These are phyloP conservation scores for Falco rusticolus DNA, from an alignment of 2,797 vertebrate genomes.

Conservation along the genomic window DNA sequence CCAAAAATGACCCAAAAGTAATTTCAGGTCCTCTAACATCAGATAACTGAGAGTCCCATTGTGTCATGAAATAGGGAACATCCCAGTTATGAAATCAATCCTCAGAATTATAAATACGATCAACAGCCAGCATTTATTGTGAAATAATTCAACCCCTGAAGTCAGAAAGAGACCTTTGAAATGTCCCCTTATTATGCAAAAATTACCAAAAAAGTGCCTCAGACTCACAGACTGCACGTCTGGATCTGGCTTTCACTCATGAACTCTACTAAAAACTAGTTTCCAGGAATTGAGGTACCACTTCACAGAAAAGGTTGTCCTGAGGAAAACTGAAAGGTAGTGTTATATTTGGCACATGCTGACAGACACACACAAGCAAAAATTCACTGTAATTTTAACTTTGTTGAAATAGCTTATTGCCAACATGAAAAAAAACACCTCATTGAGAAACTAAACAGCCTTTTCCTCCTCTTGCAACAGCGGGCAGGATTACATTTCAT, in stretches of 20 bases:
- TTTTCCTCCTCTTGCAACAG: constrained; percentile 33
- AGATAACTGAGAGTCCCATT: not conserved
- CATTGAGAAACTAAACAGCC: not conserved
- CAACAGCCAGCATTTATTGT: not conserved
- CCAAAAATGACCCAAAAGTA: not conserved
- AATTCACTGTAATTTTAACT: not conserved
- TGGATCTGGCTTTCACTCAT: not conserved
- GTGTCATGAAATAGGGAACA: not conserved
- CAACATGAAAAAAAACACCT: not conserved
- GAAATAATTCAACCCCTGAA: not conserved
- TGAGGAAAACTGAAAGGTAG: not conserved
- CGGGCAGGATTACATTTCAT: not conserved
- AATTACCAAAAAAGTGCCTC: not conserved
- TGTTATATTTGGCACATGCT: not conserved
- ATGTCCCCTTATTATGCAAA: not conserved
- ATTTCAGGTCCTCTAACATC: not conserved
- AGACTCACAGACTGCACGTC: not conserved
- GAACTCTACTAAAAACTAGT: not conserved
- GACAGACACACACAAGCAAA: not conserved
- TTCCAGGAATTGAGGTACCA: not conserved
- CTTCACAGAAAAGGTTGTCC: not conserved
- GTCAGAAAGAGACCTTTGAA: not conserved
- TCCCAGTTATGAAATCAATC: not conserved
- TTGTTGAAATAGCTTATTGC: not conserved
- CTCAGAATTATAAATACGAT: not conserved